Conservation (phyloP, 2,888 invertebrate species). For the Eudasyphora cyanicolor region DNA sequence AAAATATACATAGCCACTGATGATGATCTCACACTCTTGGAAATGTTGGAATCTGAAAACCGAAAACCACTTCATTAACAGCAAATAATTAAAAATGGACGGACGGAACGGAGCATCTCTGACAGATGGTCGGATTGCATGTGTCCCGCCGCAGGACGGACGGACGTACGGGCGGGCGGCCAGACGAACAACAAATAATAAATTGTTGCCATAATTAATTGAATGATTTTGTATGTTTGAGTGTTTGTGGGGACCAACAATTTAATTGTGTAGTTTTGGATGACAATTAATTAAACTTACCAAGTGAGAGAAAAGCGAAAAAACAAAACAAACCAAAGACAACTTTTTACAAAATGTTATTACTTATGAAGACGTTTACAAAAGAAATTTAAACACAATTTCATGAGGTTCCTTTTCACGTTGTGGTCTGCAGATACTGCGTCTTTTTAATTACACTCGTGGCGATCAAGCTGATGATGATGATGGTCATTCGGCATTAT, state of each 20-base stretch:
- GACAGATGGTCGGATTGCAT: background rate
- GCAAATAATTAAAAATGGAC: slow-evolving; percentile 33
- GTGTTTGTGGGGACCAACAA: slow-evolving; percentile 32
- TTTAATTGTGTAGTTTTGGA: slow-evolving; percentile 43
- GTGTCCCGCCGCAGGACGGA: background rate
- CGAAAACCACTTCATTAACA: slow-evolving; percentile 57
- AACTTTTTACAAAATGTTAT: slow-evolving; percentile 5
- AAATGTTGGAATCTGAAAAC: slow-evolving; percentile 10
- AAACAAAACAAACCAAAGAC: background rate
- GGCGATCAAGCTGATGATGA: no score
- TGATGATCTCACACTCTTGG: slow-evolving; percentile 35
- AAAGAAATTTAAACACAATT: slow-evolving; percentile 10
- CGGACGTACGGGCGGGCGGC: background rate
- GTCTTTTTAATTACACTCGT: slow-evolving; percentile 25
- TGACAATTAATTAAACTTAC: slow-evolving; percentile 37
- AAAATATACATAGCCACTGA: no score
- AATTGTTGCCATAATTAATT: slow-evolving; percentile 64
- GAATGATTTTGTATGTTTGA: slow-evolving; percentile 38
- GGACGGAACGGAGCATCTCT: background rate
- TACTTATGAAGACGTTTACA: slow-evolving; percentile 24
- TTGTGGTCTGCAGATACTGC: background rate
- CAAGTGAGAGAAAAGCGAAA: background rate
- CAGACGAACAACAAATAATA: background rate
- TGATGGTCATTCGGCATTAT: slow-evolving; percentile 21
- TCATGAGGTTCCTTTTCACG: background rate